Conservation (phyloP, 2,113 vertebrate species). For the Suricata suricatta region DNA sequence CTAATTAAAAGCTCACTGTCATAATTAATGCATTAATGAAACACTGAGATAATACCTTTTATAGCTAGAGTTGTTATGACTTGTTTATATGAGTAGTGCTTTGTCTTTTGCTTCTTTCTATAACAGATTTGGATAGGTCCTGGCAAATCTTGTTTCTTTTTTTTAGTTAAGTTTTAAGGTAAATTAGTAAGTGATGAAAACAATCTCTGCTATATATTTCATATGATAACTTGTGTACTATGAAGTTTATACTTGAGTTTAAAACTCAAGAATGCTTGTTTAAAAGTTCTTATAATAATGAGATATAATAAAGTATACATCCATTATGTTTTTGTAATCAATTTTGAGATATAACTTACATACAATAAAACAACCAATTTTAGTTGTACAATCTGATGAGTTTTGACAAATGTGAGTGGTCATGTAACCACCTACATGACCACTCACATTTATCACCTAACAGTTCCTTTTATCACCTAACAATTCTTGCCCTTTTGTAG, state of each 20-base stretch:
- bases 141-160: conserved; percentile 42
- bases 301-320: conserved; percentile 21
- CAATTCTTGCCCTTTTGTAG: background rate
- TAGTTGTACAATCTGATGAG: background rate
- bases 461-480: background rate
- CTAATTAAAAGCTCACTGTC: conserved; percentile 32
- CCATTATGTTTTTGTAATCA: conserved; percentile 24
- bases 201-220: background rate
- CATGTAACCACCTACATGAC: background rate
- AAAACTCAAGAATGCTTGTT: conserved; percentile 31
- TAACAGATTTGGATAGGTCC: conserved; percentile 28
- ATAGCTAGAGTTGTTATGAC: background rate
- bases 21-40: conserved; percentile 37
- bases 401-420: conserved; percentile 22
- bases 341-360: conserved; percentile 22
- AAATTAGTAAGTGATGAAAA: conserved; percentile 42
- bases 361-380: conserved; percentile 15
- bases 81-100: conserved; percentile 38
- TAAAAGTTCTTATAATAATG: conserved; percentile 45
- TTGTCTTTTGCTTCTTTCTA: conserved; percentile 60
- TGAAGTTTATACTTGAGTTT: conserved; percentile 39
- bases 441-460: background rate
- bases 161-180: conserved; percentile 26
- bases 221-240: background rate
- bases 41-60: conserved; percentile 21